Conservation (phyloP, 92 coral and sea anemone species). For the Epizoanthus illoricatus region DNA sequence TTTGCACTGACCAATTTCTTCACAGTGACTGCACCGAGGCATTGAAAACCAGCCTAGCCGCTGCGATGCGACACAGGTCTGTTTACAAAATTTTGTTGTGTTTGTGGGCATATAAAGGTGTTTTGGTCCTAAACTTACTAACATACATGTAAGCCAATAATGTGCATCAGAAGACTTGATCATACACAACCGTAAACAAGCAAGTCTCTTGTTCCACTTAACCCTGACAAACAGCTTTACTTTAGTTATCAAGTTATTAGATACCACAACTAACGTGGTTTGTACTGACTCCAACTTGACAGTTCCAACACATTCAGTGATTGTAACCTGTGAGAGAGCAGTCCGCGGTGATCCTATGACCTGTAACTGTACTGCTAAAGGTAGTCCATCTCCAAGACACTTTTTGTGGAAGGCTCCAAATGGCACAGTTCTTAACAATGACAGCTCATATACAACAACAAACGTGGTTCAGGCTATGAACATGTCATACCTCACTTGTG, state of each 20-base stretch:
- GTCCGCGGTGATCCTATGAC: not conserved
- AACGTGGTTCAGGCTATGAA: not conserved
- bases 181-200: not conserved
- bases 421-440: not conserved
- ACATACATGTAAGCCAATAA: no score
- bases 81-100: no score
- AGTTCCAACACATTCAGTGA: slow-evolving; percentile 6
- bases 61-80: slow-evolving; percentile 46
- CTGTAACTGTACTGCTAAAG: not conserved
- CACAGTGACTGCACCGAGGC: slow-evolving; percentile 38
- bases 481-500: not conserved
- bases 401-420: not conserved
- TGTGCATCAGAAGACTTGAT: no score
- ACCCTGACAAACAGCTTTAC: not conserved
- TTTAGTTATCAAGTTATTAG: not conserved
- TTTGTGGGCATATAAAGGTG: no score
- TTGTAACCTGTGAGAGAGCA: not conserved
- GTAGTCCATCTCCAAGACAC: not conserved
- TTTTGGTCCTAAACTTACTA: no score
- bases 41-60: slow-evolving; percentile 31
- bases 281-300: not conserved
- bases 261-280: not conserved
- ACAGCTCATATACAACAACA: not conserved
- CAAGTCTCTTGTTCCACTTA: not conserved
- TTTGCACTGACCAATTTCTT: slow-evolving; percentile 18